Percentiles rank a stretch among this genome's conserved stretches.
These are phyloP conservation scores for Coregonus suidteri DNA, from an alignment of 2,797 vertebrate species.

Conservation along the genomic window DNA sequence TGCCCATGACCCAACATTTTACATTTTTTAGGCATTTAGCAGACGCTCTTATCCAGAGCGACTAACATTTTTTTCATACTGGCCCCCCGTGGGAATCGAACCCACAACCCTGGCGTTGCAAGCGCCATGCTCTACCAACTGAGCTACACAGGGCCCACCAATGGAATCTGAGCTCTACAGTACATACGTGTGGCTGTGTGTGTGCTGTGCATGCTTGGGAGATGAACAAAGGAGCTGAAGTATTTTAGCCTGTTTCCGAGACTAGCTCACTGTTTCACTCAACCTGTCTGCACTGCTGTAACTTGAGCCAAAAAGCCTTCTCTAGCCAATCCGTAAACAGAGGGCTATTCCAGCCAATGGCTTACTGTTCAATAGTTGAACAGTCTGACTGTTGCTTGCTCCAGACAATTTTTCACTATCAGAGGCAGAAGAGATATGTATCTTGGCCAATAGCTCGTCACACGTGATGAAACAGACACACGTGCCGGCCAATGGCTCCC, in stretches of 20 bases:
- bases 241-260: neutral
- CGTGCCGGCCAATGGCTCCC: conserved; percentile 52
- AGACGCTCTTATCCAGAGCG: no score
- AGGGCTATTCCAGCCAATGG: neutral
- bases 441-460: neutral
- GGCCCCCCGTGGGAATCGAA: no score
- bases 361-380: neutral
- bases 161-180: neutral
- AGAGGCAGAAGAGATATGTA: neutral
- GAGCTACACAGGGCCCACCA: no score
- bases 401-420: neutral
- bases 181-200: conserved; percentile 11
- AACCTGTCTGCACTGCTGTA: neutral
- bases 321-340: neutral
- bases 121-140: no score
- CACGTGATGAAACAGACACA: conserved; percentile 21
- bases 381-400: neutral
- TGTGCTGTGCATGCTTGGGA: conserved; percentile 22
- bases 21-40: no score
- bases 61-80: no score
- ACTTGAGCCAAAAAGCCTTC: neutral
- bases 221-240: neutral
- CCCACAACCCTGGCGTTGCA: no score
- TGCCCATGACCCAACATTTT: no score
- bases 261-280: neutral